Percentiles rank a stretch among this genome's conserved stretches.
Conservation (phyloP, 2,797 vertebrate genomes). For the Enteromius paludinosus region DNA sequence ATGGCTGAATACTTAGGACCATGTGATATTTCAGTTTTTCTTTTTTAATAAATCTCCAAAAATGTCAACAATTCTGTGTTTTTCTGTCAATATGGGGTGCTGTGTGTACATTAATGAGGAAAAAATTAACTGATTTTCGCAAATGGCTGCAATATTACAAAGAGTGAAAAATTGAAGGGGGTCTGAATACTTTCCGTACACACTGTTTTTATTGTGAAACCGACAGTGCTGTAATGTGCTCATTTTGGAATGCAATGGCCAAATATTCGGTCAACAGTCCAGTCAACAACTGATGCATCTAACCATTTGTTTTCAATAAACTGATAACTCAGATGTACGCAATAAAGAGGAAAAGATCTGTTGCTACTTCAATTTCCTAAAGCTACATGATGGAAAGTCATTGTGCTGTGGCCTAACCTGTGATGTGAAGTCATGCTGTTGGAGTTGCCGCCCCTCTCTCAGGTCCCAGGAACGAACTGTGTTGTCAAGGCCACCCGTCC, state of each 20-base stretch:
- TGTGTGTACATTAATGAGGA: no score
- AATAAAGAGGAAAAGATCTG: not conserved
- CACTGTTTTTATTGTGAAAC: not conserved
- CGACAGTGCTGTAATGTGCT: not conserved
- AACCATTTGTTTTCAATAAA: not conserved
- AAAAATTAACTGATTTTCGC: no score
- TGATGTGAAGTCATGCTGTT: slow-evolving; percentile 98
- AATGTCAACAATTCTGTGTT: no score
- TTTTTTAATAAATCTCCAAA: no score
- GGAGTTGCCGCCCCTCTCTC: slow-evolving; percentile 94
- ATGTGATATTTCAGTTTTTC: no score
- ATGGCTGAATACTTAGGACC: no score
- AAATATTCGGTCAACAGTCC: not conserved
- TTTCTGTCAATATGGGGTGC: no score
- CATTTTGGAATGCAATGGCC: not conserved
- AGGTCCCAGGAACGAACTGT: slow-evolving; percentile 97
- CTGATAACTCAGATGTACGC: not conserved
- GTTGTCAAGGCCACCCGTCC: slow-evolving; percentile 97
- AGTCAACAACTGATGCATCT: not conserved
- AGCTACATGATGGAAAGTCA: not conserved
- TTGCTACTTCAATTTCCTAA: not conserved
- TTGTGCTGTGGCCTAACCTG: slow-evolving; percentile 79
- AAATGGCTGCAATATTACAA: no score
- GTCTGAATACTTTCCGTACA: no score
- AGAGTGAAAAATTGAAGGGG: no score